Percentiles rank a stretch among this genome's conserved stretches.
These are phyloP conservation scores for Carollia perspicillata DNA, from an alignment of 2,113 vertebrate genomes.

Conservation along the genomic window DNA sequence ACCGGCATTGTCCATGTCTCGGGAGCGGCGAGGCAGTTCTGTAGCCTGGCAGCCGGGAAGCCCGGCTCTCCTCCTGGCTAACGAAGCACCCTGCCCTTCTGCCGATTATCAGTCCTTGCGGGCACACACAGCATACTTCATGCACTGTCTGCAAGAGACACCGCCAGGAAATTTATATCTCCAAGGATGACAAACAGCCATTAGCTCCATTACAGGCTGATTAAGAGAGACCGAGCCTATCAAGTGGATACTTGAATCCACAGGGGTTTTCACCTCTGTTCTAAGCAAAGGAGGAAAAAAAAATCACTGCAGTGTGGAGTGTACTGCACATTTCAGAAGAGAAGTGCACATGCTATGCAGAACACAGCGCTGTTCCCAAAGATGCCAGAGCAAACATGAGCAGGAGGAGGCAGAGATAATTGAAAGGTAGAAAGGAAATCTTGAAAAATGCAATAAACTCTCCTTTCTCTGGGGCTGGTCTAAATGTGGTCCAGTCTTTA, in stretches of 20 bases:
- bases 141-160: slow-evolving; percentile 86
- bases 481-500: neutral
- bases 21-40: slow-evolving; percentile 71
- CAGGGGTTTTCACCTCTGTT: slow-evolving; percentile 81
- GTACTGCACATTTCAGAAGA: slow-evolving; percentile 53
- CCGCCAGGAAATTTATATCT: slow-evolving; percentile 89
- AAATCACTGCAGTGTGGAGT: slow-evolving; percentile 65
- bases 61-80: slow-evolving; percentile 63
- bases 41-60: slow-evolving; percentile 65
- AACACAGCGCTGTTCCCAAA: slow-evolving; percentile 52
- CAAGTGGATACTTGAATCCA: slow-evolving; percentile 83
- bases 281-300: slow-evolving; percentile 73
- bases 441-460: neutral
- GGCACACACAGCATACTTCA: slow-evolving; percentile 82
- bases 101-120: slow-evolving; percentile 83
- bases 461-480: neutral
- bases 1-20: slow-evolving; percentile 85
- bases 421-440: slow-evolving; percentile 29
- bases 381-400: slow-evolving; percentile 58
- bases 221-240: slow-evolving; percentile 86
- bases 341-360: slow-evolving; percentile 59
- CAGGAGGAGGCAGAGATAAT: slow-evolving; percentile 55
- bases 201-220: slow-evolving; percentile 89
- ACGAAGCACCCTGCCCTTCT: slow-evolving; percentile 81
- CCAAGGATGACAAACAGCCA: slow-evolving; percentile 90